These are phyloP conservation scores for Azemiops feae DNA, from an alignment of 2,113 vertebrate genomes.

Conservation along the genomic window DNA sequence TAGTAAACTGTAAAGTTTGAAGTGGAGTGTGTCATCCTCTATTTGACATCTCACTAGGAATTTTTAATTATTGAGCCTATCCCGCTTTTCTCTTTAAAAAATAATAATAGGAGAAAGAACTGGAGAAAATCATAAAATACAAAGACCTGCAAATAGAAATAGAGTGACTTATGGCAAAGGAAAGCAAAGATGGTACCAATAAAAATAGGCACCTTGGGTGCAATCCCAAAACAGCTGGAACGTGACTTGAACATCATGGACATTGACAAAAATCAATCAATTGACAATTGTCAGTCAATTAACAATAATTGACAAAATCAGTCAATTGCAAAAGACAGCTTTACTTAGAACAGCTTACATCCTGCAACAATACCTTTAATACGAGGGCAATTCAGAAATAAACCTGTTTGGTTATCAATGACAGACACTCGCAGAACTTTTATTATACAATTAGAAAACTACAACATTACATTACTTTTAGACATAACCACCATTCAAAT, in stretches of 20 bases:
- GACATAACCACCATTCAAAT: too few relatives aligned
- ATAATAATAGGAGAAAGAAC: neutral
- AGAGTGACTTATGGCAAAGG: neutral
- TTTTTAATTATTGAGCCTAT: slow-evolving; percentile 19
- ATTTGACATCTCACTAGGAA: neutral
- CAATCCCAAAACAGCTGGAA: neutral
- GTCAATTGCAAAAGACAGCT: neutral
- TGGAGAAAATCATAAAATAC: neutral
- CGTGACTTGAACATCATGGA: neutral
- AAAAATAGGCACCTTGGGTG: neutral
- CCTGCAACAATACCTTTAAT: neutral
- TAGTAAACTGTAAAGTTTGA: slow-evolving; percentile 28
- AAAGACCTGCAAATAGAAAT: neutral
- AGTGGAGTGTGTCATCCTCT: slow-evolving; percentile 29
- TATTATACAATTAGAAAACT: too few relatives aligned
- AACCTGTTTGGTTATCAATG: too few relatives aligned
- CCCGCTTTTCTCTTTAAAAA: slow-evolving; percentile 5
- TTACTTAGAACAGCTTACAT: neutral
- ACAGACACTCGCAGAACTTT: too few relatives aligned
- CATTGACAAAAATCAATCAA: neutral
- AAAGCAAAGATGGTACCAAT: neutral
- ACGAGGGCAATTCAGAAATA: too few relatives aligned
- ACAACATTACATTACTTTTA: too few relatives aligned
- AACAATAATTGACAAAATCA: neutral
- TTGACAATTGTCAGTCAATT: too few relatives aligned